Percentiles rank a stretch among this genome's conserved stretches.
phyloP scores from a whole-genome alignment of 1,140 invertebrate genomes.

The Melitaea cinxia region DNA sequence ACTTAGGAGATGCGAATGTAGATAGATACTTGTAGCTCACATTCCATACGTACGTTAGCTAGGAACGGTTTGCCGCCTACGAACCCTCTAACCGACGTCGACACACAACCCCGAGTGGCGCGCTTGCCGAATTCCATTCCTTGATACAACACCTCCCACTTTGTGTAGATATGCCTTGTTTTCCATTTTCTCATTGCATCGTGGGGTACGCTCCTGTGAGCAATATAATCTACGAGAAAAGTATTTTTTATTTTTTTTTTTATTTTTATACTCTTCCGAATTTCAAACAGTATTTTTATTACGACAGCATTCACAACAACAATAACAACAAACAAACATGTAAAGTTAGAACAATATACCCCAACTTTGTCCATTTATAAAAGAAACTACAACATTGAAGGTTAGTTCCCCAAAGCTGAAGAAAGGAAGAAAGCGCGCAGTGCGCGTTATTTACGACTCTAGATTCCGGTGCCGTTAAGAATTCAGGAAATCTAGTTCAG shows the following conservation, averaged over 20 bases:
- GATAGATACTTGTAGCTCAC: constrained; percentile 50
- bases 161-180: constrained; percentile 35
- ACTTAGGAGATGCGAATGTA: constrained; percentile 56
- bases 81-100: constrained; percentile 53
- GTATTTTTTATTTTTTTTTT: background rate
- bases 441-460: constrained; percentile 74
- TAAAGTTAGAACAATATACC: constrained; percentile 29
- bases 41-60: constrained; percentile 61
- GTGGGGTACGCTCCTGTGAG: background rate
- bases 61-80: constrained; percentile 56
- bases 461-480: constrained; percentile 65
- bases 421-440: constrained; percentile 68
- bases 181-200: constrained; percentile 25
- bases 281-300: constrained; percentile 2
- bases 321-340: constrained; percentile 12
- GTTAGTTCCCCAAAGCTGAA: constrained; percentile 52
- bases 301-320: constrained; percentile 10
- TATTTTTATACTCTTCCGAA: background rate
- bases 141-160: constrained; percentile 40
- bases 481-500: constrained; percentile 45
- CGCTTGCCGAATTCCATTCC: constrained; percentile 62
- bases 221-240: background rate
- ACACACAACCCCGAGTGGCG: constrained; percentile 49
- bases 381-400: constrained; percentile 49
- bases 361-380: constrained; percentile 48